Evolutionary conservation across 92 coral and sea anemone genomes (phyloP), one percentile per base, ranked within the genome.

Genomic region (Parazoanthus swiftii): DNA sequence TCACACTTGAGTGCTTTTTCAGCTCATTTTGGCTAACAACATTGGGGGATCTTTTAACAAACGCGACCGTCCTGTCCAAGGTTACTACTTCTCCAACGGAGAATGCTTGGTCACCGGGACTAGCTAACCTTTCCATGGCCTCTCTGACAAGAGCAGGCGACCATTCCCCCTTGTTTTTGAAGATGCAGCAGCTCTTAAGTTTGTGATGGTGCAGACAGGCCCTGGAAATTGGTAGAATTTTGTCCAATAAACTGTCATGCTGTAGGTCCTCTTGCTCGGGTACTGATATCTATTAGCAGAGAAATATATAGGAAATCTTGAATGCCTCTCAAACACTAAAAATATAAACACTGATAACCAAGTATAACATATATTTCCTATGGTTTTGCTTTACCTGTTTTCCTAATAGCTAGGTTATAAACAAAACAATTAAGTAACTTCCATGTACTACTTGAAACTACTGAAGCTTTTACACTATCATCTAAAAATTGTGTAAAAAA

Each of bases 151-250:
- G 70, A 6, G 89, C 42, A 81, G 89, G 85, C 38, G 90, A 71
- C 90, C 90, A 88, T 29, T 88, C 73, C 58, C 68, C 50, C 90
- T 79, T 3, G 72, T 16, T n/a, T 88, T 88, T 7, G 90, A 81
- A 46, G 90, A 88, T 37, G 87, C 73, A 25, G 36, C 67, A 33
- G 86, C 87, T 39, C 86, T 54, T 3, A 88, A 67, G 81, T 88
- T 81, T 5, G 79, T 81, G 10, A 74, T 73, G 3, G 90, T 81
- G 71, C 87, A 81, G 9, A 88, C 87, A 70, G 90, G 81, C 37
- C 81, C 86, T 74, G 80, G 90, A 71, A 71, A 88, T n/a, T 79
- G 33, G 77, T 7, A 78, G 1, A 35, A 88, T 6, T 79, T 88
- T 88, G 79, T 88, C 90, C 8, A 16, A 18, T 2, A 88, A 36